Evolutionary conservation across 2,888 invertebrate genomes (phyloP), one percentile per base, ranked within the genome.

Genomic region (Podotricha telesiphe): DNA sequence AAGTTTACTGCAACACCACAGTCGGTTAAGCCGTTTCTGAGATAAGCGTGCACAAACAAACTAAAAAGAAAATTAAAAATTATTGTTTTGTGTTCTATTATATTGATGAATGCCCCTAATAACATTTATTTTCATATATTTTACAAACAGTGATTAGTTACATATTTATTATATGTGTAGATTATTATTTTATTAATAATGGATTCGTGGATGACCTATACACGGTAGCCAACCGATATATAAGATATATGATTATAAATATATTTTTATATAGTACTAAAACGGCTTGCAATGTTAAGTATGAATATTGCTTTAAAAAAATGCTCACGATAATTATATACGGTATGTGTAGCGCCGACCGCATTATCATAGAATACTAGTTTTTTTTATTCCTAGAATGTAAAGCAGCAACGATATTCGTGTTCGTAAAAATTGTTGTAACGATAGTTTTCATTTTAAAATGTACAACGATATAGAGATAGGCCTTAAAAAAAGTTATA

Each of bases 311-410:
- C 40, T 56, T 59, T 15, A 11, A 59, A 20, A 40, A 59, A 42
- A 45, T 20, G 58, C 0, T 58, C 10, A 20, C 58, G 20, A 42
- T 42, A 20, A 58, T 22, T 20, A 58, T n/a, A 59, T 59, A n/a
- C n/a, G n/a, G n/a, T 20, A 10, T 42, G 20, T n/a, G 20, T 15
- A 34, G 17, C 55, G 34, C 28, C 1, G 55, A 45, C 20, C 45
- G 59, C 45, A 45, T 59, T 2, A 28, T 45, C n/a, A 1, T 20
- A 22, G n/a, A 45, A 28, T 42, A 59, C 45, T 22, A 45, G 42
- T 22, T 59, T 59, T 50, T 42, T n/a, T n/a, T n/a, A n/a, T n/a
- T 37, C 17, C 6, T 59, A 28, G 45, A 59, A 45, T 59, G 11
- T 59, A 28, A 45, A 28, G 13, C 28, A 59, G 22, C 45, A n/a